Base-by-base conservation (phyloP, 2,888 invertebrate species). In the Odontomyia ornata region DNA sequence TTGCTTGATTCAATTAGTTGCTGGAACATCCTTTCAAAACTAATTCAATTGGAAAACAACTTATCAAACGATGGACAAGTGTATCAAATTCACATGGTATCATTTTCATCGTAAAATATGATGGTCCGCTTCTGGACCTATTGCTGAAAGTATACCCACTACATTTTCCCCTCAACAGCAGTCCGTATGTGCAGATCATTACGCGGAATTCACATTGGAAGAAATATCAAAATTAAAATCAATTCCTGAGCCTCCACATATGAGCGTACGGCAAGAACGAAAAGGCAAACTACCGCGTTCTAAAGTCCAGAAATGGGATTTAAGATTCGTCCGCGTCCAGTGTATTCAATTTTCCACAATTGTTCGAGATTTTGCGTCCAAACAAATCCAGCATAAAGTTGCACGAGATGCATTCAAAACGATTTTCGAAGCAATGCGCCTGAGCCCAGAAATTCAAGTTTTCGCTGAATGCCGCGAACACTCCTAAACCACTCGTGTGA, bases 171-270 rank as follows among this genome's bases (percentile, higher is more conserved):
- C 3, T 36, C 36, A 3, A 5, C 9, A 36, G 11, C 52, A 43
- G 11, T 43, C 52, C 4, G 18, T 52, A 15, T 52, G 18, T 15
- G 15, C 18, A 18, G 1, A 52, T 52, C 52, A 18, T 52, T 52
- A 18, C 52, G 52, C n/a, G 18, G 15, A 52, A 15, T 18, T 52
- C 15, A 15, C 18, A 9, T 36, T 36, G 36, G 36, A 18, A 52
- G 18, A 52, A 1, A 52, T 52, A 69, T 46, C 27, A 13, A 69
- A 69, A 69, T 62, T 62, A 25, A 28, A 62, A 27, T 62, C 28
- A 62, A 62, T 62, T 1, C 62, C 11, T 27, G 15, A 15, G 18
- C 52, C 3, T 9, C 3, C 9, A 36, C 36, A 36, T 36, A 5
- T 9, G 36, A 36, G 9, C 5, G 36, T 9, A 36, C 3, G 9